Evolutionary conservation across 2,888 invertebrate species (phyloP).

Genomic region (Yponomeuta plumbellus): DNA sequence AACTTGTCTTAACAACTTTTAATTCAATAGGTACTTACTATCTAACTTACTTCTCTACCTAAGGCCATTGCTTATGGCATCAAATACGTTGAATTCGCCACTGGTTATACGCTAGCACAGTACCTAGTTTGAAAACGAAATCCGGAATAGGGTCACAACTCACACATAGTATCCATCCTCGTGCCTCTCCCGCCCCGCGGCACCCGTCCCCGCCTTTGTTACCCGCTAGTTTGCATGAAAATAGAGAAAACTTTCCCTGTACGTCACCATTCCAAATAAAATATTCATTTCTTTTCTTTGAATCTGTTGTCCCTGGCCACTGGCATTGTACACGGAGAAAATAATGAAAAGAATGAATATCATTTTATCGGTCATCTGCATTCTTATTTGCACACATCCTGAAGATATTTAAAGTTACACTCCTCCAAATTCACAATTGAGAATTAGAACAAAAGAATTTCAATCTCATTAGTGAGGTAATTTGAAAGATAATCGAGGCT

Average conservation of each 20-base stretch:
- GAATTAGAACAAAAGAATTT: too few relatives aligned
- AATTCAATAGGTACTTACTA: too few relatives aligned
- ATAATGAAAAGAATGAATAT: slow-evolving; percentile 35
- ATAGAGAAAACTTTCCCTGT: slow-evolving; percentile 65
- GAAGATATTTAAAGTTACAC: background rate
- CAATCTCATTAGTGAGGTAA: too few relatives aligned
- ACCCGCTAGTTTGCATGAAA: slow-evolving; percentile 66
- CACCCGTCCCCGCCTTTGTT: slow-evolving; percentile 49
- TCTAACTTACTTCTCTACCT: too few relatives aligned
- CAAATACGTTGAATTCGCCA: background rate
- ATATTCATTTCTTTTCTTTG: slow-evolving; percentile 64
- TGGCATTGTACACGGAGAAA: slow-evolving; percentile 51
- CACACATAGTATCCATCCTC: slow-evolving; percentile 3
- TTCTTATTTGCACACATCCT: slow-evolving; percentile 17
- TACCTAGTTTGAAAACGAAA: background rate
- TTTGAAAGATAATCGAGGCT: too few relatives aligned
- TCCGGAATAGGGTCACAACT: slow-evolving; percentile 8
- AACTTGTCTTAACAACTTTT: too few relatives aligned
- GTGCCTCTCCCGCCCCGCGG: slow-evolving; percentile 19
- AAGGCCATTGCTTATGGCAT: too few relatives aligned
- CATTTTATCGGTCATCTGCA: slow-evolving; percentile 12
- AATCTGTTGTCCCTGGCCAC: slow-evolving; percentile 52
- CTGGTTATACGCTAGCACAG: background rate
- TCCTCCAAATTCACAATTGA: too few relatives aligned
- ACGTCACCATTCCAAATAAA: slow-evolving; percentile 65